phyloP scores from a whole-genome alignment of 2,888 invertebrate species.

The Pachydiplax longipennis region DNA sequence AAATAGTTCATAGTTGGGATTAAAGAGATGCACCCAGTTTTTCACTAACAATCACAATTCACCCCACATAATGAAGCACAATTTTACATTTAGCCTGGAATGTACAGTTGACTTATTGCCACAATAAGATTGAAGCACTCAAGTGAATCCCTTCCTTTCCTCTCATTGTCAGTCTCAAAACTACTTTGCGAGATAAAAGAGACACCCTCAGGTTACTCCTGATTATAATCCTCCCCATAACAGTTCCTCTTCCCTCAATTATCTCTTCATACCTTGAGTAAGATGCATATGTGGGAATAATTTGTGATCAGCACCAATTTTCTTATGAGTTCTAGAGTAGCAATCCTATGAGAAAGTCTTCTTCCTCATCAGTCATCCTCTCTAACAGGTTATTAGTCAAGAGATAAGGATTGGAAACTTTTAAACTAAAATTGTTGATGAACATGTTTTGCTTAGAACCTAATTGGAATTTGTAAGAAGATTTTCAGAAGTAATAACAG shows the following conservation, averaged over 20 bases:
- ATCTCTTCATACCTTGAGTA: neutral
- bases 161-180: neutral
- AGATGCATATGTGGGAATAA: neutral
- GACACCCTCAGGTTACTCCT: neutral
- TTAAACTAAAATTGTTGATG: neutral
- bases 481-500: neutral
- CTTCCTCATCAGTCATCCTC: neutral
- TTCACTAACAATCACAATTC: neutral
- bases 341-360: neutral
- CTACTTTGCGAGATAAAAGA: neutral
- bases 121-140: neutral
- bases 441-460: neutral
- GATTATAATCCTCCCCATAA: neutral
- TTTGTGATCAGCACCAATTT: neutral
- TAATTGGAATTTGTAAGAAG: neutral
- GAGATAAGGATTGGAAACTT: neutral
- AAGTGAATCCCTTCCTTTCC: neutral
- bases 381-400: neutral
- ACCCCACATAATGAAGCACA: neutral
- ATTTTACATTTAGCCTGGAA: neutral
- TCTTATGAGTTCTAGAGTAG: neutral
- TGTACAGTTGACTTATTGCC: neutral
- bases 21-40: neutral
- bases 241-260: neutral
- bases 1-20: conserved; percentile 1